phyloP scores from a whole-genome alignment of 2,113 vertebrate species.

The Mus spicilegus region DNA sequence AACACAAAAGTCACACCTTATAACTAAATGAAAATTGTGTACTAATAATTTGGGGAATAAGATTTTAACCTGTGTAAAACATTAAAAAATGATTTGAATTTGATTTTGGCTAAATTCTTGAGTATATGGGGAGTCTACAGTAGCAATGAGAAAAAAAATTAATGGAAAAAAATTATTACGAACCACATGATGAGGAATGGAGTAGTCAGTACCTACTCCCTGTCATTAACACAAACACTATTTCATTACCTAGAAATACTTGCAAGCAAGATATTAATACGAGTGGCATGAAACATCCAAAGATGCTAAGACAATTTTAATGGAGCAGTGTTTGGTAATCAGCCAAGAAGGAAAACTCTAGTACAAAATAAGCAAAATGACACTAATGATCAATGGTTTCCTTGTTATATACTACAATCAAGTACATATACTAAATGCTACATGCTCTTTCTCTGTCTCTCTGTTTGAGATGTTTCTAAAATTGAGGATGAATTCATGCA shows the following conservation, averaged over 20 bases:
- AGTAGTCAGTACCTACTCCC: background rate
- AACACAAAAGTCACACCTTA: constrained; percentile 61
- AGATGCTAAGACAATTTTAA: constrained; percentile 52
- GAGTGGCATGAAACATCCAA: constrained; percentile 31
- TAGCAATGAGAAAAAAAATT: background rate
- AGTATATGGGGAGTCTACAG: constrained; percentile 18
- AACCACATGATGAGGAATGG: background rate
- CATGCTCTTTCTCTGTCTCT: background rate
- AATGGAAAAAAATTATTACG: constrained; percentile 29
- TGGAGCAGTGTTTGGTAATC: background rate
- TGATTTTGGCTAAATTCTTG: constrained; percentile 53
- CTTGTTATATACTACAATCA: constrained; percentile 21
- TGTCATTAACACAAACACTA: constrained; percentile 13
- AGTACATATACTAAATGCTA: background rate
- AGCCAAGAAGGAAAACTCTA: background rate
- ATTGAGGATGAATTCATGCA: constrained; percentile 7
- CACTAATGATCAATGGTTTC: constrained; percentile 33
- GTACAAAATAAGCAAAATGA: background rate
- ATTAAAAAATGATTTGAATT: constrained; percentile 63
- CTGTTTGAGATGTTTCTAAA: constrained; percentile 49
- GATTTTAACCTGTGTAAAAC: constrained; percentile 42
- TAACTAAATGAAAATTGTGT: constrained; percentile 57
- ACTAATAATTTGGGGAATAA: constrained; percentile 61
- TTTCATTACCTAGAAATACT: constrained; percentile 32
- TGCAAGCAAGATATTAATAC: constrained; percentile 25